phyloP scores from a whole-genome alignment of 1,140 invertebrate species.

The Drosophila triauraria region DNA sequence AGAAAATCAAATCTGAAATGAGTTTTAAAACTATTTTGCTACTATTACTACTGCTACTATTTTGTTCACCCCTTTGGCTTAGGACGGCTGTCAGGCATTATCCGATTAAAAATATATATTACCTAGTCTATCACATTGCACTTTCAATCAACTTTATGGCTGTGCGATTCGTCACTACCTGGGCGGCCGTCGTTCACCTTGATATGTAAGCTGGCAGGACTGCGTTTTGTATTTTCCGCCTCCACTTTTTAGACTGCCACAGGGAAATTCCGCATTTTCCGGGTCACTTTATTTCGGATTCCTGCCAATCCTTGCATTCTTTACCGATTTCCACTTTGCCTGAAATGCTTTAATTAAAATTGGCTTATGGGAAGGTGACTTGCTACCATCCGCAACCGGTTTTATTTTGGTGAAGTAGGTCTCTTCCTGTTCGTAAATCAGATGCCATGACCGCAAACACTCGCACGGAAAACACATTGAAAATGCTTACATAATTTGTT shows the following conservation, averaged over 20 bases:
- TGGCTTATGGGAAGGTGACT: conserved; percentile 27
- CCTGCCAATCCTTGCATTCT: conserved; percentile 26
- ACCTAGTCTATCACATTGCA: too few species aligned
- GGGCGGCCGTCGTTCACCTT: conserved; percentile 2
- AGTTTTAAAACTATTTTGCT: neutral
- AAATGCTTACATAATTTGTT: conserved; percentile 67
- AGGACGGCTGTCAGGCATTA: too few species aligned
- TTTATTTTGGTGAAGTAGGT: conserved; percentile 18
- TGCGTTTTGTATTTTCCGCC: conserved; percentile 25
- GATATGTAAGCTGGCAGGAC: conserved; percentile 3
- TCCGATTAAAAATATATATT: too few species aligned
- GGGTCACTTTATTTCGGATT: conserved; percentile 32
- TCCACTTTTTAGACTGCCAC: conserved; percentile 27
- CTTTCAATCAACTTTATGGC: too few species aligned
- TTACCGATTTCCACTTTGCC: conserved; percentile 17
- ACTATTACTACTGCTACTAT: neutral
- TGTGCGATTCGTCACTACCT: neutral
- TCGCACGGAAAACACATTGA: conserved; percentile 14
- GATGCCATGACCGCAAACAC: conserved; percentile 9
- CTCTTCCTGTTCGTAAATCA: conserved; percentile 64
- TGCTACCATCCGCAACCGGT: neutral
- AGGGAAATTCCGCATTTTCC: conserved; percentile 41
- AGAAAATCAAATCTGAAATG: too few species aligned
- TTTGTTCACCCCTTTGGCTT: too few species aligned
- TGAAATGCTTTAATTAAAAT: conserved; percentile 67